These are phyloP conservation scores for Actinemys pallida DNA, from an alignment of 2,113 vertebrate genomes.

Conservation along the genomic window DNA sequence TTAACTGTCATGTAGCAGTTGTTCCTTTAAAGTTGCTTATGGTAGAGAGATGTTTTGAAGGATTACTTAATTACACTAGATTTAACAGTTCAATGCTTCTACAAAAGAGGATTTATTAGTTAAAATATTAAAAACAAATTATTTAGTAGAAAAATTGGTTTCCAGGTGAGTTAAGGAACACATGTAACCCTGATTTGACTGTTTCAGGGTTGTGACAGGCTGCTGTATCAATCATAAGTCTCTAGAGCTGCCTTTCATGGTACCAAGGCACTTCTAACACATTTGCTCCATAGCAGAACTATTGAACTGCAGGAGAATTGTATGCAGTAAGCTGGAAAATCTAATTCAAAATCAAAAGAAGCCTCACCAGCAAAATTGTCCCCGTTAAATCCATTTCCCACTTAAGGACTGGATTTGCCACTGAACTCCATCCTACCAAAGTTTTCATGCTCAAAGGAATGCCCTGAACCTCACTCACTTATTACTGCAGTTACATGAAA, in stretches of 20 bases:
- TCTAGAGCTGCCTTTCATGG: too few relatives aligned
- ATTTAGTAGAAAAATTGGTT: neutral
- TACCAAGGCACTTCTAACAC: neutral
- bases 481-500: neutral
- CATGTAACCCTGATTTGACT: neutral
- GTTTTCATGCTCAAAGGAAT: neutral
- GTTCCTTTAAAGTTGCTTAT: neutral
- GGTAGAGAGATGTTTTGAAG: neutral
- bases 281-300: rapidly evolving
- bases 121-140: neutral
- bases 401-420: neutral
- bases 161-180: neutral
- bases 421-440: neutral
- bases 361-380: neutral
- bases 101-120: neutral
- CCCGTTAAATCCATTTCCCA: neutral
- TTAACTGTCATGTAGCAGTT: neutral
- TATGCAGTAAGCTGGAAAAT: neutral
- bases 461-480: neutral
- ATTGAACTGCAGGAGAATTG: rapidly evolving
- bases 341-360: neutral
- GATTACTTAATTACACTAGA: neutral
- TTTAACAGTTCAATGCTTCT: neutral
- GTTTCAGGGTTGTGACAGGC: neutral
- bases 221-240: neutral